A percentile compares a stretch with the other conserved stretches of the same genome.
These are phyloP conservation scores for Thalassophryne amazonica DNA, from an alignment of 2,797 vertebrate species.

Conservation along the genomic window DNA sequence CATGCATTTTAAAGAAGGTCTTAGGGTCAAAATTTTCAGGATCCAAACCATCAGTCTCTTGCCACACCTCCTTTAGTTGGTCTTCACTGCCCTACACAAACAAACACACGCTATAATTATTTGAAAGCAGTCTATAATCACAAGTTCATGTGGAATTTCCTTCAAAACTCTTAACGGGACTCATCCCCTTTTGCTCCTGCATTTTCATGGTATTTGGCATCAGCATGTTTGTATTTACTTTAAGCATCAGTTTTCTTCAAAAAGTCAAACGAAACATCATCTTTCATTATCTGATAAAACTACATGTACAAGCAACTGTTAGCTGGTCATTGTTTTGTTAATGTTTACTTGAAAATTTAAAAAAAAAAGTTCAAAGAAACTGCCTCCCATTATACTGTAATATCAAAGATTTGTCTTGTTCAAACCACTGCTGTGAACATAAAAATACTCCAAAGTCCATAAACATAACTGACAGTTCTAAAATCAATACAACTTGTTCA, in stretches of 20 bases:
- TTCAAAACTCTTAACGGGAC: neutral
- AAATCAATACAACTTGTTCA: neutral
- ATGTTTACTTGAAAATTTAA: no score
- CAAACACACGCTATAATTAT: neutral
- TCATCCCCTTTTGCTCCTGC: neutral
- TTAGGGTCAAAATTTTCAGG: conserved; percentile 90
- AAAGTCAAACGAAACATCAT: no score
- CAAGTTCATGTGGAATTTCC: neutral
- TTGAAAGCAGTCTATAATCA: no score
- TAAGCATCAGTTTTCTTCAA: no score
- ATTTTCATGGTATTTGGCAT: neutral
- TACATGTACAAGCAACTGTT: no score
- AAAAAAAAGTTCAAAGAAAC: no score
- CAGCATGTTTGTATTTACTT: neutral
- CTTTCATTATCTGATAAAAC: no score
- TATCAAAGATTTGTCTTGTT: no score
- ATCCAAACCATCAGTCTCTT: conserved; percentile 92
- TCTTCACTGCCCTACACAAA: conserved; percentile 88
- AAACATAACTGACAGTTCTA: neutral
- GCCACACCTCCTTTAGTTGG: conserved; percentile 95
- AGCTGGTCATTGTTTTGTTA: no score
- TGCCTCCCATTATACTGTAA: no score
- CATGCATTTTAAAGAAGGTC: conserved; percentile 95
- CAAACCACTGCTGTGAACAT: no score
- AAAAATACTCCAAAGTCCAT: no score